Conservation (phyloP, 2,888 invertebrate genomes). For the Dendrolimus houi region DNA sequence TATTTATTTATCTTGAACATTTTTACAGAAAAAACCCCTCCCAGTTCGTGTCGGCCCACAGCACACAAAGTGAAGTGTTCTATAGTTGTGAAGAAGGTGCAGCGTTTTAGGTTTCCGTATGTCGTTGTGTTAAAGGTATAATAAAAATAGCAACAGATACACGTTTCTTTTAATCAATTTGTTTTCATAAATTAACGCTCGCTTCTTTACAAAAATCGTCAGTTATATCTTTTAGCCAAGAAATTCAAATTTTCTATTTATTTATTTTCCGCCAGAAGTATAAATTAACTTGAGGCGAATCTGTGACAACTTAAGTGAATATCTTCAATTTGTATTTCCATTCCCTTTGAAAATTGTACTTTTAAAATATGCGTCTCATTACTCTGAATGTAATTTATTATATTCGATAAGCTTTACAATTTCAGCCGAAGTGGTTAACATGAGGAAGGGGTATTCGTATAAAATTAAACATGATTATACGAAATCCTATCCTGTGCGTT, state of each 20-base stretch:
- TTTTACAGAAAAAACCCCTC: too few relatives aligned
- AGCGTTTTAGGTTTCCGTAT: too few relatives aligned
- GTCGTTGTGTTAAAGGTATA: too few relatives aligned
- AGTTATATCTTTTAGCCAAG: conserved; percentile 18
- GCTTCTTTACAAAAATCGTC: conserved; percentile 26
- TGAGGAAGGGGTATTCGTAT: background rate
- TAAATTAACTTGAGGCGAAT: conserved; percentile 24
- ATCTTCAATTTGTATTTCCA: conserved; percentile 16
- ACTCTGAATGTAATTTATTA: conserved; percentile 7
- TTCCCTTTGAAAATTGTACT: conserved; percentile 19
- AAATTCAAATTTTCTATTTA: conserved; percentile 30
- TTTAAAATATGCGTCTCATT: conserved; percentile 11
- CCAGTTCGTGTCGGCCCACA: too few relatives aligned
- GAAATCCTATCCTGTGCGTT: background rate
- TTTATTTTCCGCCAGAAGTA: conserved; percentile 22
- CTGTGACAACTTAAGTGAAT: conserved; percentile 15
- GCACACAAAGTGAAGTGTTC: too few relatives aligned
- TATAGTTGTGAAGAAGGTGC: too few relatives aligned
- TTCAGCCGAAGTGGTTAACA: conserved; percentile 10
- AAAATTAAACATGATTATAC: background rate
- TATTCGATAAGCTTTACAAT: conserved; percentile 4
- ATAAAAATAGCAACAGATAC: conserved; percentile 11
- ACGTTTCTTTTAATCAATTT: conserved; percentile 32
- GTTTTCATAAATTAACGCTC: conserved; percentile 39
- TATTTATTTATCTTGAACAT: too few relatives aligned